These are phyloP conservation scores for Tribolium madens DNA, from an alignment of 1,140 invertebrate species.

Conservation along the genomic window DNA sequence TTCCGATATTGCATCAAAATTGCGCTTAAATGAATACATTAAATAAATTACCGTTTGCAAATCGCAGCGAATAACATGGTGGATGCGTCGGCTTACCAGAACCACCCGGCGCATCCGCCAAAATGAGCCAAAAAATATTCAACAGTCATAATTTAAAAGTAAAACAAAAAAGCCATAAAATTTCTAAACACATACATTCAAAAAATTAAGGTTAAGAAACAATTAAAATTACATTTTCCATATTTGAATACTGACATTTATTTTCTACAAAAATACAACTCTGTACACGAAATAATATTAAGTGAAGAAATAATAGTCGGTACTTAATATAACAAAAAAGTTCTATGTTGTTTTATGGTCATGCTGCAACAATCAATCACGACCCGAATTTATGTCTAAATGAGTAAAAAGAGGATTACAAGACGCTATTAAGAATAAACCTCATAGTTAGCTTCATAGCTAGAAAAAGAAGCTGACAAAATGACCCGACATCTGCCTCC, in stretches of 20 bases:
- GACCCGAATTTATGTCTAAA: not conserved
- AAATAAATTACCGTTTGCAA: not conserved
- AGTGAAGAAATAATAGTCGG: too few relatives aligned
- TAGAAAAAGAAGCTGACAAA: not conserved
- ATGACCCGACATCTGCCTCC: not conserved
- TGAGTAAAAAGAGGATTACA: not conserved
- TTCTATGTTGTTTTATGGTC: not conserved
- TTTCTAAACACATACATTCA: too few relatives aligned
- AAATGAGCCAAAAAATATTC: too few relatives aligned
- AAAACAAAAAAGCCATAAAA: too few relatives aligned
- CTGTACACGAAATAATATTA: too few relatives aligned
- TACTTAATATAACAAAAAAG: not conserved
- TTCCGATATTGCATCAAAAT: not conserved
- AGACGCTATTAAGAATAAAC: not conserved
- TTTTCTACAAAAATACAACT: too few relatives aligned
- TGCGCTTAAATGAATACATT: not conserved
- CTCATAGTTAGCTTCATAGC: not conserved
- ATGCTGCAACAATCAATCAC: not conserved
- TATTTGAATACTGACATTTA: too few relatives aligned
- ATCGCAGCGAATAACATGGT: not conserved
- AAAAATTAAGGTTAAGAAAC: not conserved
- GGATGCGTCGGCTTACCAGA: slow-evolving; percentile 9
- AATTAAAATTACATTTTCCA: not conserved
- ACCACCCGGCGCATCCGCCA: too few relatives aligned
- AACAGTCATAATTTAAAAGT: too few relatives aligned